phyloP scores from a whole-genome alignment of 2,797 vertebrate genomes.

The Sitta carolinensis region DNA sequence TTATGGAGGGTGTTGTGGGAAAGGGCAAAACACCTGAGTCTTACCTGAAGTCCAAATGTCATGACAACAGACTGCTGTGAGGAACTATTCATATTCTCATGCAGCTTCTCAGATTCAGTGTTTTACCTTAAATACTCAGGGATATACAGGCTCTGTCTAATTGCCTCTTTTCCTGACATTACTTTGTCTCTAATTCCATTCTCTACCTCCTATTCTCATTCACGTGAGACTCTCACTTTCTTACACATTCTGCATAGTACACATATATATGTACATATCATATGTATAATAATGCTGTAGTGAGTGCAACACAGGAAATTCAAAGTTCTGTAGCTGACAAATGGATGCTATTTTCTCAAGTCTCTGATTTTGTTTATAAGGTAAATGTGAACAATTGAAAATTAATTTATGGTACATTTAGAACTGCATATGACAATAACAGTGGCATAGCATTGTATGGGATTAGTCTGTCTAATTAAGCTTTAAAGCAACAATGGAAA shows the following conservation, averaged over 20 bases:
- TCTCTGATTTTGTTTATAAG: not conserved
- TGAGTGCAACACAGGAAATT: not conserved
- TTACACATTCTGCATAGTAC: not conserved
- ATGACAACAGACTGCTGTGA: not conserved
- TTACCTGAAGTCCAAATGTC: not conserved
- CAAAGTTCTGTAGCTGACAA: not conserved
- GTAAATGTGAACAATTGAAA: not conserved
- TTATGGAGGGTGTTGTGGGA: not conserved
- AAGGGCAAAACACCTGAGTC: not conserved
- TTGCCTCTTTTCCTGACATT: not conserved
- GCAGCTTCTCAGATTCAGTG: not conserved
- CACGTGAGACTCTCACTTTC: not conserved
- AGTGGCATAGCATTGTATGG: not conserved
- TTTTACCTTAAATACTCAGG: not conserved
- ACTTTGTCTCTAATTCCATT: not conserved
- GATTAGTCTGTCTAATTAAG: not conserved
- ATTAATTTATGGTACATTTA: not conserved
- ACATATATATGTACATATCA: not conserved
- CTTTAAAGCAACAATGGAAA: not conserved
- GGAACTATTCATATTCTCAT: not conserved
- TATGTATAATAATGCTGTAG: too few relatives aligned
- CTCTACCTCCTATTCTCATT: not conserved
- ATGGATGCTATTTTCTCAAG: not conserved
- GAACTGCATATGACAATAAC: not conserved
- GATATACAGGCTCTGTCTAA: fast-evolving